Evolutionary conservation across 2,113 vertebrate genomes (phyloP), one percentile per base, ranked within the genome.

Genomic region (Synchiropus splendidus): DNA sequence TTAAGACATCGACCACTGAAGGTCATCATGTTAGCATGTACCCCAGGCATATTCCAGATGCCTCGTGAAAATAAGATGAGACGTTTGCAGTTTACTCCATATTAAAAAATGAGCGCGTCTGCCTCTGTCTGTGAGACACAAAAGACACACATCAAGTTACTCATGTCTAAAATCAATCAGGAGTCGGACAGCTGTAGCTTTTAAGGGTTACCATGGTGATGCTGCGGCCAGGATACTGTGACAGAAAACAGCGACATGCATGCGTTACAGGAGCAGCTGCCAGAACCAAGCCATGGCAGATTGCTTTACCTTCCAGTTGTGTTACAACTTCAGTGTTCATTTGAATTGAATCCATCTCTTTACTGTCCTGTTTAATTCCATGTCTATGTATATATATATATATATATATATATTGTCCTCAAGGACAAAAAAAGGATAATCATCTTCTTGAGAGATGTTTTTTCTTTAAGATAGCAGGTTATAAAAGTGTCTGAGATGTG

Each of bases 131-230:
- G 36, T 55, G 54, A 53, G 36, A 0, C 47, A 37, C 37, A 49
- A 45, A 58, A 53, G 36, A 0, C 47, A 37, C 37, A 49, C 45
- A 42, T 42, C 36, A 38, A 69, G 46, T 67, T 51, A 36, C 42
- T 58, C 48, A 34, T 41, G 33, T 36, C 14, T 34, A 16, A 38
- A 70, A 46, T 66, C 61, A 66, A 27, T 52, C 47, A 50, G 56
- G 45, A 27, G 33, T 51, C 48, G 60, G 63, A 75, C 54, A 51
- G 58, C 56, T 67, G 70, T 70, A 68, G 68, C 68, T 76, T 78
- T 58, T 45, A 59, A 64, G 43, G 27, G 79, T 82, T 75, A 63
- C 81, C 71, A 76, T 83, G 67, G 77, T 58, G 74, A 84, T 72
- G 35, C 21, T 27, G 21, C 8, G 51, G 53, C 55, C 27, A 47